These are phyloP conservation scores for Anabas testudineus DNA, from an alignment of 2,797 vertebrate genomes.

Conservation along the genomic window DNA sequence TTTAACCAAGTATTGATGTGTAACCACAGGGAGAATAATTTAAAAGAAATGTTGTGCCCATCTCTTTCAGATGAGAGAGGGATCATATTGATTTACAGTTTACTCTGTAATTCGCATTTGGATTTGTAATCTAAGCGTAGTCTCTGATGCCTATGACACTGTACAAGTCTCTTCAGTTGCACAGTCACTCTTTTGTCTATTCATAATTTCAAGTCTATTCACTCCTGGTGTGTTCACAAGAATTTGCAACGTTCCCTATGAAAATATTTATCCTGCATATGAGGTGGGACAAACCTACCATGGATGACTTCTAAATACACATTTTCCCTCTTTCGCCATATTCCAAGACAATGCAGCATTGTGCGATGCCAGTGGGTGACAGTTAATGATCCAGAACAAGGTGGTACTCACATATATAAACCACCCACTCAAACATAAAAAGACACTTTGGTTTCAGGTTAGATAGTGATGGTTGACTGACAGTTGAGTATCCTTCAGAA, in stretches of 20 bases:
- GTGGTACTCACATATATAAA: conserved; percentile 54
- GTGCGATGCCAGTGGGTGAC: conserved; percentile 50
- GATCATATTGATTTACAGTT: conserved; percentile 6
- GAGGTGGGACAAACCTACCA: conserved; percentile 63
- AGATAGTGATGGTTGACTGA: conserved; percentile 66
- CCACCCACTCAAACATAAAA: conserved; percentile 46
- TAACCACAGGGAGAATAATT: conserved; percentile 12
- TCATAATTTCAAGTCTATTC: conserved; percentile 48
- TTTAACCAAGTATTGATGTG: conserved; percentile 2
- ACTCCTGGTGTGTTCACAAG: conserved; percentile 29
- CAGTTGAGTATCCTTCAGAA: conserved; percentile 59
- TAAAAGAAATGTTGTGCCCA: conserved; percentile 1
- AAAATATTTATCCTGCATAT: conserved; percentile 70
- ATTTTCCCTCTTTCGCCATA: conserved; percentile 54
- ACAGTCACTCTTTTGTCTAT: conserved; percentile 67
- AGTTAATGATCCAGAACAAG: conserved; percentile 28
- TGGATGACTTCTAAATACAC: conserved; percentile 55
- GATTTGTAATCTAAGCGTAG: neutral
- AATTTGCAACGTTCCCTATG: conserved; percentile 59
- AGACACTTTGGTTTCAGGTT: conserved; percentile 57
- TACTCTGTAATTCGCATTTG: conserved; percentile 1
- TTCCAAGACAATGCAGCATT: conserved; percentile 69
- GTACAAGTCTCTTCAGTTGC: neutral
- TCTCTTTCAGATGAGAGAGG: conserved; percentile 9
- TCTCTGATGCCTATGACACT: neutral